Evolutionary conservation across 2,797 vertebrate genomes (phyloP).

Genomic region (Lophius americanus): DNA sequence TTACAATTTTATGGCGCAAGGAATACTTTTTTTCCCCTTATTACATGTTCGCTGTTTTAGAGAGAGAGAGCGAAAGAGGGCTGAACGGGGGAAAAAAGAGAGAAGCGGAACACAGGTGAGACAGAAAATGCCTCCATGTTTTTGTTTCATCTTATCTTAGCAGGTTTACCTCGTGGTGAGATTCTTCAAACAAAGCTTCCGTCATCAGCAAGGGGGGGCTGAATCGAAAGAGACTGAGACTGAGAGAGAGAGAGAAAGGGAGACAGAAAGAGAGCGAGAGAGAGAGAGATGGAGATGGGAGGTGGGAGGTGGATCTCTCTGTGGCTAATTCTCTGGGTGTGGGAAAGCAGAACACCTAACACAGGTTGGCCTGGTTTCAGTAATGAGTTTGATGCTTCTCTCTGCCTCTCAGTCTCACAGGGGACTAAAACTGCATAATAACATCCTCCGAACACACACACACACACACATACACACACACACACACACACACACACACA

Average conservation of each 20-base stretch:
- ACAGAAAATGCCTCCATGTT: constrained; percentile 49
- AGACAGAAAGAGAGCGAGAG: constrained; percentile 18
- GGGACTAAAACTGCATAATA: constrained; percentile 90
- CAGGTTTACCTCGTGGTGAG: constrained; percentile 72
- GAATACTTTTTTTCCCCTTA: not conserved
- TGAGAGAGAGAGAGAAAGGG: constrained; percentile 20
- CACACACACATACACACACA: constrained; percentile 33
- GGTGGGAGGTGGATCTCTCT: constrained; percentile 58
- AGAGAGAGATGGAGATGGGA: constrained; percentile 14
- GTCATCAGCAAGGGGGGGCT: constrained; percentile 76
- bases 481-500: constrained; percentile 35
- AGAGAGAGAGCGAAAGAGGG: constrained; percentile 54
- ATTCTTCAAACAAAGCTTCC: constrained; percentile 71
- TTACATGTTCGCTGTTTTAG: constrained; percentile 20
- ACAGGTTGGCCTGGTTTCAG: constrained; percentile 87
- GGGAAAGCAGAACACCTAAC: constrained; percentile 83
- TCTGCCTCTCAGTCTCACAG: constrained; percentile 84
- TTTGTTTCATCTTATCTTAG: constrained; percentile 71
- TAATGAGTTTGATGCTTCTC: constrained; percentile 93
- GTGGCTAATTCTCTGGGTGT: constrained; percentile 78
- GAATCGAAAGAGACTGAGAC: constrained; percentile 80
- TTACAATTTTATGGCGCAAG: too few relatives aligned
- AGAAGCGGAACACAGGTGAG: constrained; percentile 58
- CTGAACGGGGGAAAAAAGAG: constrained; percentile 48
- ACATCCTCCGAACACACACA: constrained; percentile 78